Base-by-base conservation (phyloP, 2,113 vertebrate species). In the Xiphophorus hellerii region DNA sequence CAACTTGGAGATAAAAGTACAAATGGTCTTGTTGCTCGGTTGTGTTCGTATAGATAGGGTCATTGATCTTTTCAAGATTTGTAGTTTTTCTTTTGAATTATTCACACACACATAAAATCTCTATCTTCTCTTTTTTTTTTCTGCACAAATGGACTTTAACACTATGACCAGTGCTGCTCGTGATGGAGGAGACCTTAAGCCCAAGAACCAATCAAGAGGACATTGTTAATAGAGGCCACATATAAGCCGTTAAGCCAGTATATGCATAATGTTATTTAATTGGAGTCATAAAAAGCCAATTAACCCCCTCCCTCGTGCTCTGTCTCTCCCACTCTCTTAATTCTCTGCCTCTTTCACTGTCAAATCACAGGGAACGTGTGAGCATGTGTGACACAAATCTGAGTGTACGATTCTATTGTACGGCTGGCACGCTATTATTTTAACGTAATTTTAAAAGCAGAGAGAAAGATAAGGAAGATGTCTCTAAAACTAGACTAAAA, bases 241-340 rank as follows among this genome's bases (percentile, higher is more conserved):
- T 94, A 93, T 94, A 93, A 94, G 93, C 93, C 90, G 93, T 93
- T 94, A 95, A 95, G 93, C 93, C 93, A 94, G 90, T 93, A 94
- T 93, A 93, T 94, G 94, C 93, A 94, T 94, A 95, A 95, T 94
- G 94, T 94, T 94, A 94, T 94, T 94, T 95, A 95, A 95, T 95
- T 95, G 94, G 92, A 94, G 93, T 94, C 93, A 95, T 95, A 94
- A 94, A 94, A 95, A 95, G 93, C 90, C 93, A 94, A 95, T 95
- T 95, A 94, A 94, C 93, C 93, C 92, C 84, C 86, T 74, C 78
- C 81, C 77, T 65, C 83, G 73, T 76, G 31, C 77, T 63, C 68
- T 60, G 64, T 77, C 71, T 81, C 63, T 39, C 85, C 78, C 73
- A 82, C 82, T 83, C 74, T 82, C 74, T 81, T 66, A 69, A 42